phyloP scores from a whole-genome alignment of 2,797 vertebrate species.

The Linurgus olivaceus region DNA sequence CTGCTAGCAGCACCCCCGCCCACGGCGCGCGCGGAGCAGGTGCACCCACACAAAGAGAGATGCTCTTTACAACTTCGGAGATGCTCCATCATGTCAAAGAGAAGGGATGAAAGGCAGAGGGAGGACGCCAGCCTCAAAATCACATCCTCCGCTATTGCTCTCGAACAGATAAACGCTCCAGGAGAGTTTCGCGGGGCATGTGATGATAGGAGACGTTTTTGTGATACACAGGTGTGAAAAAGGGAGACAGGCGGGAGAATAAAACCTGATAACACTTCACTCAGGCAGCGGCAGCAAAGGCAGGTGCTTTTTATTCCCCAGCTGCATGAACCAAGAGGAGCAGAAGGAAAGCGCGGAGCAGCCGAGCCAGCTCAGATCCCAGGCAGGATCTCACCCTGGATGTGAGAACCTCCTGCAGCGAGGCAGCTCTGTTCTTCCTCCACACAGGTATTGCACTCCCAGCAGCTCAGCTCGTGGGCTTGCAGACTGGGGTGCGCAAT shows the following conservation, averaged over 20 bases:
- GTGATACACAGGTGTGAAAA: slow-evolving; percentile 45
- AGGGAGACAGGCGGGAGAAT: slow-evolving; percentile 22
- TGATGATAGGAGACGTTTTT: slow-evolving; percentile 24
- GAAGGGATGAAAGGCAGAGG: slow-evolving; percentile 55
- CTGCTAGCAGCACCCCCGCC: not conserved
- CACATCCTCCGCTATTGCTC: slow-evolving; percentile 38
- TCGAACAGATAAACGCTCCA: not conserved
- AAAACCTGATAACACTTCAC: slow-evolving; percentile 34
- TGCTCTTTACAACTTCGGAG: slow-evolving; percentile 64
- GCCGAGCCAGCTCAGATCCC: not conserved
- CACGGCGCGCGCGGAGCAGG: not conserved
- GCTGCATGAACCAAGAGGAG: not conserved
- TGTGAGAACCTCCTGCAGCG: not conserved
- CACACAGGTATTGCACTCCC: not conserved
- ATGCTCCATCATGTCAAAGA: slow-evolving; percentile 69
- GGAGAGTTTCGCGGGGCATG: slow-evolving; percentile 2
- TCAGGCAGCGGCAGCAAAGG: not conserved
- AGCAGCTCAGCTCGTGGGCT: not conserved
- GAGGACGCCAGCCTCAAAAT: slow-evolving; percentile 63
- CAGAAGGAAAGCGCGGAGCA: not conserved
- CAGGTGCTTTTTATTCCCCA: slow-evolving; percentile 8
- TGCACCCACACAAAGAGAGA: slow-evolving; percentile 12
- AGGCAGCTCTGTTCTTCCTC: not conserved
- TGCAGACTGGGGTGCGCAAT: fast-evolving
- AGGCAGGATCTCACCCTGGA: not conserved